Conservation (phyloP, 1,140 invertebrate species). For the Drosophila hydei region DNA sequence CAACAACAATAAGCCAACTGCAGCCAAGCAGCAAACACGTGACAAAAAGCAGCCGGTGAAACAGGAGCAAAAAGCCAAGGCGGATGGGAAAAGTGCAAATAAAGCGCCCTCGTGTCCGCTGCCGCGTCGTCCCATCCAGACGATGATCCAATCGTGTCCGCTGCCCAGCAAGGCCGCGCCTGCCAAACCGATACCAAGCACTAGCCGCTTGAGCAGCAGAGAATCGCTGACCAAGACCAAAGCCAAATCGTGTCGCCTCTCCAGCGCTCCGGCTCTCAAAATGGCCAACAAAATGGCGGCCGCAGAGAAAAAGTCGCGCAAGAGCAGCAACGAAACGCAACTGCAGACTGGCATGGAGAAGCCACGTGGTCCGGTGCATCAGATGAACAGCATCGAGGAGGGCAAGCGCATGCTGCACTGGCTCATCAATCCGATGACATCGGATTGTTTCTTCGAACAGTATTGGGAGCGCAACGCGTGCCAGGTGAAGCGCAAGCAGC, state of each 20-base stretch:
- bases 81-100: too few species aligned
- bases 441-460: constrained; percentile 87
- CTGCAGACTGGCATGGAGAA: too few species aligned
- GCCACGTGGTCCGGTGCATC: constrained; percentile 17
- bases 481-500: constrained; percentile 88
- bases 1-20: constrained; percentile 6
- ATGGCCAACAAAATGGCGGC: constrained; percentile 2
- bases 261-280: background rate
- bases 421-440: constrained; percentile 88
- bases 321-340: background rate
- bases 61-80: background rate
- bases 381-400: constrained; percentile 85
- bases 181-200: constrained; percentile 9
- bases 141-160: constrained; percentile 3
- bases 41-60: background rate
- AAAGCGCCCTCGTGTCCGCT: constrained; percentile 22
- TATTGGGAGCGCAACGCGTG: constrained; percentile 93
- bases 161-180: background rate
- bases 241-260: constrained; percentile 34
- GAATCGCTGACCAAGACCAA: background rate
- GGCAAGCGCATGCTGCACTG: constrained; percentile 88
- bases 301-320: constrained; percentile 11
- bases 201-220: constrained; percentile 9
- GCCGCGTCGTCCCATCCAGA: background rate
- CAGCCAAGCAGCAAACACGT: constrained; percentile 18